These are phyloP conservation scores for Aurelia sp. DNA, from an alignment of 30 jellyfish, hydroid and myxozoan species.

Conservation along the genomic window DNA sequence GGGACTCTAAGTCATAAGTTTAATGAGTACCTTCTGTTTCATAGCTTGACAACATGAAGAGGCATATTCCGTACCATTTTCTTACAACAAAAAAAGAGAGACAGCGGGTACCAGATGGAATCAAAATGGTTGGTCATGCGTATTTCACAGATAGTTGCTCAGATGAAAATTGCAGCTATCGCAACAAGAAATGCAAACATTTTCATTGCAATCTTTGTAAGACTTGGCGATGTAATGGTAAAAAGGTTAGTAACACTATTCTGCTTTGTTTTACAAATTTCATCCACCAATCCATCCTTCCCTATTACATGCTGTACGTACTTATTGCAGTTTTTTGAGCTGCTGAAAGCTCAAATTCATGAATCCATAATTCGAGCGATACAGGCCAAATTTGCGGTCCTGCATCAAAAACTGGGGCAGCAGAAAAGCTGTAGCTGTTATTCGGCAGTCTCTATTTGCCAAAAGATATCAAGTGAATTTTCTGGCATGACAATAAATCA, in stretches of 20 bases:
- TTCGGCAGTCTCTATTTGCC: no score
- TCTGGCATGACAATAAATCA: no score
- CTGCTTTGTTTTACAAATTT: neutral
- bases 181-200: conserved; percentile 9
- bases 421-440: no score
- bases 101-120: conserved; percentile 41
- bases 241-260: conserved; percentile 22
- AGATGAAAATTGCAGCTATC: conserved; percentile 32
- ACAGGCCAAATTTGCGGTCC: no score
- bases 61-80: conserved; percentile 57
- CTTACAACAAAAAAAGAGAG: conserved; percentile 39
- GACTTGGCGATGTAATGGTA: conserved; percentile 50
- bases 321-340: no score
- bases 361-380: no score
- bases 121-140: conserved; percentile 54
- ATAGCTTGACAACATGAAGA: conserved; percentile 63
- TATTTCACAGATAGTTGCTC: conserved; percentile 42
- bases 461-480: no score
- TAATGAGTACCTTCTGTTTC: neutral
- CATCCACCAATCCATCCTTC: no score
- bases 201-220: conserved; percentile 59
- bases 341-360: no score
- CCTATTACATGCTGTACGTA: no score
- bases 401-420: no score
- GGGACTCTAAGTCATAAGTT: no score